Base-by-base conservation (phyloP, 2,797 vertebrate species). In the Parauchenoglanis ngamensis region DNA sequence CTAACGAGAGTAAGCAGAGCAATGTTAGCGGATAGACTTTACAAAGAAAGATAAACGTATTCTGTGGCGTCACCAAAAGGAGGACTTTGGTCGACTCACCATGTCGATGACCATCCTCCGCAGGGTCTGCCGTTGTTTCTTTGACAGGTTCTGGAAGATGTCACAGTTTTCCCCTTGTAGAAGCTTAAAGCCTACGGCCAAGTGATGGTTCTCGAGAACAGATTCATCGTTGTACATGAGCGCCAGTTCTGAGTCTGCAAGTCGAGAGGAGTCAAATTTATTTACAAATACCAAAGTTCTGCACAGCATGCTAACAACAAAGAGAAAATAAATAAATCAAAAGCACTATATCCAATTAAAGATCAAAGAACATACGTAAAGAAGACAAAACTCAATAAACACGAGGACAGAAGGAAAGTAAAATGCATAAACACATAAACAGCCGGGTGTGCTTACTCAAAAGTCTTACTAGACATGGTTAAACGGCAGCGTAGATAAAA, bases 141-240 rank as follows among this genome's bases (percentile, higher is more conserved):
- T 99, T 90, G 92, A 96, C 87, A 99, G 97, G 94, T 99, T 99
- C 93, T 99, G 97, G 94, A 99, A 99, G 94, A 99, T 98, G 96
- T 99, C 98, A 49, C 98, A 99, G 93, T 98, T 97, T 78, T 99
- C 98, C 90, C 98, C 98, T 90, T 99, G 98, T n/a, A 99, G 95
- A 89, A 99, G 95, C 54, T 99, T 99, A 94, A 99, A 99, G 59
- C 98, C 98, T 87, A 99, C 98, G 0, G 98, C 98, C 8, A 99
- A 95, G 92, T 99, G 98, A 91, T 99, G 98, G 92, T 99, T 99
- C 95, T 99, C 98, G 93, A 99, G 91, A 90, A 99, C 98, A 0
- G 98, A 99, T 68, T 98, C 98, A 0, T 99, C 98, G 0, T 99
- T 99, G 94, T 99, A 99, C 98, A 99, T 99, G 90, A 99, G 94